A percentile compares a stretch with the other conserved stretches of the same genome.
Conservation (phyloP, 2,888 invertebrate species). For the Epinotia nisella region DNA sequence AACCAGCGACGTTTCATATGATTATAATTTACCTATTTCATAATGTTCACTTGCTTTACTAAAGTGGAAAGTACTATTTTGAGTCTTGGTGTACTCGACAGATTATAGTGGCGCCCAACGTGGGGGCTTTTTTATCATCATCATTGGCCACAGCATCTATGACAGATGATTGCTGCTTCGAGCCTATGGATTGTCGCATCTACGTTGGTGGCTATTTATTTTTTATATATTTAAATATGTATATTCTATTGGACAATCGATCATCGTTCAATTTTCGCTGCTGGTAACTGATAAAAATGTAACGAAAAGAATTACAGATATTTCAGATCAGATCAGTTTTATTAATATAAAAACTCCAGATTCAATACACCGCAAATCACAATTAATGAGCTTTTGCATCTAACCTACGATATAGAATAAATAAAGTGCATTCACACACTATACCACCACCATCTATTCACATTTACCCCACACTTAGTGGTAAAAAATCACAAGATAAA, state of each 20-base stretch:
- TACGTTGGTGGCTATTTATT: no score
- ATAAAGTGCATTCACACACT: slow-evolving; percentile 28
- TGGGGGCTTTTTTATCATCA: no score
- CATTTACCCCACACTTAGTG: slow-evolving; percentile 58
- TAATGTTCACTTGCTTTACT: neutral
- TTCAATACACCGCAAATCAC: slow-evolving; percentile 41
- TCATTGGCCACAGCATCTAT: no score
- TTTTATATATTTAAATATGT: no score
- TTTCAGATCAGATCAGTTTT: neutral
- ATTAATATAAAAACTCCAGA: no score
- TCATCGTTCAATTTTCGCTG: no score
- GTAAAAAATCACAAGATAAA: slow-evolving; percentile 67
- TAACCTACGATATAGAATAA: neutral
- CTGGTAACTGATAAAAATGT: no score
- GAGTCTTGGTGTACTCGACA: neutral
- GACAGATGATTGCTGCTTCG: no score
- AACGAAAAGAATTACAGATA: neutral
- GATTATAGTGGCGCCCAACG: neutral
- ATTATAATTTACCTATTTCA: slow-evolving; percentile 6
- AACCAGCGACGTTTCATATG: slow-evolving; percentile 23
- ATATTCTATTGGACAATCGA: no score
- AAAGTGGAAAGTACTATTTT: neutral
- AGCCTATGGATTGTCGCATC: no score
- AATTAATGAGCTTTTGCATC: neutral
- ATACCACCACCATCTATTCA: slow-evolving; percentile 45